Conservation (phyloP, 2,888 invertebrate species). For the Autographa pulchrina region DNA sequence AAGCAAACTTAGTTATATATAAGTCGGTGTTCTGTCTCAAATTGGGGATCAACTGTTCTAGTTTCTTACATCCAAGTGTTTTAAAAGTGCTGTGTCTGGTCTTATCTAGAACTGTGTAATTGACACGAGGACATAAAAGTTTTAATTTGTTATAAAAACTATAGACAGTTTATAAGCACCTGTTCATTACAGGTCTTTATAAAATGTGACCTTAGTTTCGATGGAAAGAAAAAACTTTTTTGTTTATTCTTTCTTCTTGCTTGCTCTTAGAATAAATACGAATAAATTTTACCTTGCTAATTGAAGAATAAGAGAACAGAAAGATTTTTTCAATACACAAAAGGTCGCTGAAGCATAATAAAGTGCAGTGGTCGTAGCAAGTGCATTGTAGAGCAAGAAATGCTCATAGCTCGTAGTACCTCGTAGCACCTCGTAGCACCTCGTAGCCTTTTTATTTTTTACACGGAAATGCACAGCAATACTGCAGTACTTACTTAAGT, state of each 20-base stretch:
- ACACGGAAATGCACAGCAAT: not conserved
- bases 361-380: conserved; percentile 2
- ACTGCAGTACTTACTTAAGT: conserved; percentile 2
- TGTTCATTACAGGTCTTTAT: no score
- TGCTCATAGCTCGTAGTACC: not conserved
- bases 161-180: not conserved
- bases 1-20: no score
- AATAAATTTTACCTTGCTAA: not conserved
- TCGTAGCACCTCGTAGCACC: not conserved
- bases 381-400: conserved; percentile 4
- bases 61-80: not conserved
- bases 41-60: not conserved
- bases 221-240: not conserved
- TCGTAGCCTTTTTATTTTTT: not conserved
- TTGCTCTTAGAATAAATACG: no score
- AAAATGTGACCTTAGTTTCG: no score
- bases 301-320: not conserved
- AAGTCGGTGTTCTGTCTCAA: not conserved
- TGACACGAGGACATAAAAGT: not conserved
- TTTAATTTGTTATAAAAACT: not conserved
- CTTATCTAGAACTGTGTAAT: not conserved
- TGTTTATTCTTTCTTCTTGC: not conserved
- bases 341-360: conserved; percentile 4
- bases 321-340: not conserved
- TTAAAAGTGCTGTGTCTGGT: no score